Percentiles rank a stretch among this genome's conserved stretches.
Evolutionary conservation across 2,888 invertebrate genomes (phyloP).

Genomic region (Hyposoter didymator): DNA sequence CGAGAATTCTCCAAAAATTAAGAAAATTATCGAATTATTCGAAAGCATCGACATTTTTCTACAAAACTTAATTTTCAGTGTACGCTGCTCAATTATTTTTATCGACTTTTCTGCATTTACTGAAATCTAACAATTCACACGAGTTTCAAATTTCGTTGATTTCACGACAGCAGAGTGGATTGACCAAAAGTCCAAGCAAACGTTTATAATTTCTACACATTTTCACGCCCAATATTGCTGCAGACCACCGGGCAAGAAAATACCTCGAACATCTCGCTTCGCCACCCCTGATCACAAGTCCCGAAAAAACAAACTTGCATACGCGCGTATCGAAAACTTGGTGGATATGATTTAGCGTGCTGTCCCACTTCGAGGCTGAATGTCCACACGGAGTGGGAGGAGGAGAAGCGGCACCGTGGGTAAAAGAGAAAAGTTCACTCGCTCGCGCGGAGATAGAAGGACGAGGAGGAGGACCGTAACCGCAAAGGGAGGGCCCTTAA

Average conservation of each 20-base stretch:
- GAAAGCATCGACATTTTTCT: background rate
- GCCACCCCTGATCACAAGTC: constrained; percentile 9
- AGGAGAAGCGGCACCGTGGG: constrained; percentile 16
- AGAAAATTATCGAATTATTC: too few relatives aligned
- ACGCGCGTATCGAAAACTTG: background rate
- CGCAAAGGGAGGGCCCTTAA: constrained; percentile 24
- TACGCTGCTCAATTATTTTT: background rate
- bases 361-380: constrained; percentile 67
- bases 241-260: constrained; percentile 49
- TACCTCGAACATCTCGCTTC: constrained; percentile 27
- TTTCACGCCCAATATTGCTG: constrained; percentile 28
- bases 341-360: constrained; percentile 55
- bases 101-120: background rate
- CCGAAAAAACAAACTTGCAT: background rate
- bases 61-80: background rate
- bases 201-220: background rate
- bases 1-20: too few relatives aligned
- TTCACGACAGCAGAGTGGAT: background rate
- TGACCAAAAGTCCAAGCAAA: background rate
- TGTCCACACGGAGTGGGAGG: constrained; percentile 49
- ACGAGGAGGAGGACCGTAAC: constrained; percentile 31
- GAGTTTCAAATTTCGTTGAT: constrained; percentile 26
- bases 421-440: constrained; percentile 47
- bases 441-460: constrained; percentile 24
- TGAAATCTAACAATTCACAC: background rate